Evolutionary conservation across 2,888 invertebrate genomes (phyloP).

Genomic region (Syritta pipiens): DNA sequence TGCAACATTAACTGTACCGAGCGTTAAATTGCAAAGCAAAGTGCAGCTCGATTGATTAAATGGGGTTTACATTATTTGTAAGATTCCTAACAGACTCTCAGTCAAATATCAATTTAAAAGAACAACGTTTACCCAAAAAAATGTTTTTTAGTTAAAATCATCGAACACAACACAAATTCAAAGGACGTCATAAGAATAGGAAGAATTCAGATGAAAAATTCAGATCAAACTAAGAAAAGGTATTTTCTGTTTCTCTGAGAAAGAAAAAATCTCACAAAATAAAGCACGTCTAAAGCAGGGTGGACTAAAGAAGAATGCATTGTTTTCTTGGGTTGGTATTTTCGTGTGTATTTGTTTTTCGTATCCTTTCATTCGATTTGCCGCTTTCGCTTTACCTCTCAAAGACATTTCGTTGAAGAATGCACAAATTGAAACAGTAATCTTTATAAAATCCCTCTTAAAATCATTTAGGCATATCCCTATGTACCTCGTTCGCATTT

Average conservation of each 20-base stretch:
- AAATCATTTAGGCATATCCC: constrained; percentile 53
- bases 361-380: background rate
- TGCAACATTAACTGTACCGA: too few species aligned
- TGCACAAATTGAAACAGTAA: constrained; percentile 56
- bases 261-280: constrained; percentile 23
- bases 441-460: constrained; percentile 45
- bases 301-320: too few species aligned
- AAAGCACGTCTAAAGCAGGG: constrained; percentile 11
- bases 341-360: background rate
- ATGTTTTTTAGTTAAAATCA: too few species aligned
- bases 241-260: background rate
- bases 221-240: constrained; percentile 3
- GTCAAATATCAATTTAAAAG: too few species aligned
- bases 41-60: too few species aligned
- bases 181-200: background rate
- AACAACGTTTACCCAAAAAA: too few species aligned
- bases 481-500: background rate
- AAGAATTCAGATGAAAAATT: constrained; percentile 13
- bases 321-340: constrained; percentile 4
- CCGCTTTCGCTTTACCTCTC: background rate
- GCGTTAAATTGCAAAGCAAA: too few species aligned
- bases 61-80: too few species aligned
- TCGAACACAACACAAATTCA: too few species aligned
- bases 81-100: too few species aligned
- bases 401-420: constrained; percentile 37